A percentile compares a stretch with the other conserved stretches of the same genome.
Evolutionary conservation across 2,113 vertebrate genomes (phyloP).

Genomic region (Dicaeum eximium): DNA sequence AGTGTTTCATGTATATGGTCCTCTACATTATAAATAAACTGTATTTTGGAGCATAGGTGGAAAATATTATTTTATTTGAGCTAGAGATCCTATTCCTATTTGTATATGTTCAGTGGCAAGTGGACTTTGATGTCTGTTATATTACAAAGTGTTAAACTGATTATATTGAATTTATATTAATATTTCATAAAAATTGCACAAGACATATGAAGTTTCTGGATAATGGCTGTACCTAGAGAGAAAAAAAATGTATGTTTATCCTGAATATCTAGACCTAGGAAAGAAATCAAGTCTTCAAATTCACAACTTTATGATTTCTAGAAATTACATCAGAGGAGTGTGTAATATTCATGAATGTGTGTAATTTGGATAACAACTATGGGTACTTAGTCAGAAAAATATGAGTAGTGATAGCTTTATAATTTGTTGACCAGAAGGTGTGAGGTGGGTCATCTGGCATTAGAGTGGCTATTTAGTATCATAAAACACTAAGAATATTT

Average conservation of each 20-base stretch:
- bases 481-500: background rate
- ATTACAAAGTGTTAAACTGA: background rate
- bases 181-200: background rate
- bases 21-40: background rate
- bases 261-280: background rate
- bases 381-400: background rate
- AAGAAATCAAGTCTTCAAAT: background rate
- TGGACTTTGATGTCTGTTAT: background rate
- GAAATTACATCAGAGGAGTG: background rate
- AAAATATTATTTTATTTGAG: background rate
- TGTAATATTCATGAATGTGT: background rate
- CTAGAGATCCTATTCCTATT: background rate
- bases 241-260: background rate
- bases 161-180: background rate
- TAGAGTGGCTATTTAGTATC: background rate
- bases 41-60: background rate
- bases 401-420: background rate
- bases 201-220: background rate
- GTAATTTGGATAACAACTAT: background rate
- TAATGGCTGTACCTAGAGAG: background rate
- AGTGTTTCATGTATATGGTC: background rate
- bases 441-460: background rate
- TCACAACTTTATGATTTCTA: background rate
- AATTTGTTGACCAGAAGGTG: background rate
- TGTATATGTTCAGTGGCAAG: background rate